A percentile compares a stretch with the other conserved stretches of the same genome.
Conservation (phyloP, 2,888 invertebrate species). For the Metallyticus violacea region DNA sequence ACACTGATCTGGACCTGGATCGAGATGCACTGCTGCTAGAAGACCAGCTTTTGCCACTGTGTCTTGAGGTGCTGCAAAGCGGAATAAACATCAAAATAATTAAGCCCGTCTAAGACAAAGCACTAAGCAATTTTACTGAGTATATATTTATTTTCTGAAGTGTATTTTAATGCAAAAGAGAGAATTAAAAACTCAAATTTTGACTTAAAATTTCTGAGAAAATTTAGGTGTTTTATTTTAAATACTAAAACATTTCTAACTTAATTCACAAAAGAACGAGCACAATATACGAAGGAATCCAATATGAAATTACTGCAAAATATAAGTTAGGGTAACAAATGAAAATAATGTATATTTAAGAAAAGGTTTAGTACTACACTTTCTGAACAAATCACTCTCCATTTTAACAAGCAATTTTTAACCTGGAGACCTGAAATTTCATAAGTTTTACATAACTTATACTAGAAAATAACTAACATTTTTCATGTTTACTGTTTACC, state of each 20-base stretch:
- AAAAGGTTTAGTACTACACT: not conserved
- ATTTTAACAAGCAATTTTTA: not conserved
- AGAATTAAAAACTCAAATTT: not conserved
- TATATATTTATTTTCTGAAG: not conserved
- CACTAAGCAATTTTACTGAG: not conserved
- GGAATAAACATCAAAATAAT: not conserved
- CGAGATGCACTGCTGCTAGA: conserved; percentile 34
- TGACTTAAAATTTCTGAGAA: not conserved
- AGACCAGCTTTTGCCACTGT: conserved; percentile 28
- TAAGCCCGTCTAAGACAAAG: not conserved
- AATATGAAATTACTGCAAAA: not conserved
- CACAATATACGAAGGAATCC: not conserved
- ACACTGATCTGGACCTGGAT: conserved; percentile 37
- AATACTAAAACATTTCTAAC: not conserved
- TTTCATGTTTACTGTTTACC: not conserved
- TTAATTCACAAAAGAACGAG: not conserved
- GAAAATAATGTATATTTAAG: not conserved
- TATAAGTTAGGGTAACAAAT: not conserved
- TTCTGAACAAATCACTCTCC: not conserved
- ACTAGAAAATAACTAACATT: not conserved
- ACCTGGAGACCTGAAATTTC: not conserved
- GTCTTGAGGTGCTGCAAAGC: conserved; percentile 26
- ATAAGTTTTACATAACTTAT: not conserved
- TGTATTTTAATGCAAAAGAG: not conserved
- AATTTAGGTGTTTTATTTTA: not conserved